These are phyloP conservation scores for Nothobranchius kuhntae DNA, from an alignment of 2,113 vertebrate genomes.

Conservation along the genomic window DNA sequence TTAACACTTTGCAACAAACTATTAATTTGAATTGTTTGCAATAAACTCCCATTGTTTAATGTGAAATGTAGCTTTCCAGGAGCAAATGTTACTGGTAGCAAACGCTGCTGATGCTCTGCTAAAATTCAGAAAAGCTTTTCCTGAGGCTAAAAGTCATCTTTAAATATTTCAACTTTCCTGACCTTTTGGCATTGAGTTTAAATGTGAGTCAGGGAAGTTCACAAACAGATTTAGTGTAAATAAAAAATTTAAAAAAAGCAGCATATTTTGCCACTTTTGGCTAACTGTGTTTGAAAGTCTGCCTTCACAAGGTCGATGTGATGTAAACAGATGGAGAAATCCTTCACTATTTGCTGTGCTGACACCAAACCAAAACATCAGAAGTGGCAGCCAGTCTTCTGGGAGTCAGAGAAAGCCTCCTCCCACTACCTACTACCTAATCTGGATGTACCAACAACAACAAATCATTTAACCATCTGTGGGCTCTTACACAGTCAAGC, in stretches of 20 bases:
- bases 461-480: conserved; percentile 57
- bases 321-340: conserved; percentile 42
- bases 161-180: not conserved
- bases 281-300: conserved; percentile 21
- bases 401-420: conserved; percentile 55
- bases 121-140: not conserved
- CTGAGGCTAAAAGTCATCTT: too few species aligned
- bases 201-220: not conserved
- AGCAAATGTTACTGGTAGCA: too few species aligned
- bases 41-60: not conserved
- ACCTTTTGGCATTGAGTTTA: too few species aligned
- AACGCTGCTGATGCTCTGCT: too few species aligned
- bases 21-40: not conserved
- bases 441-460: conserved; percentile 52
- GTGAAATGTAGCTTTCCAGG: too few species aligned
- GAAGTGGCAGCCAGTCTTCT: conserved; percentile 51
- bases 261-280: conserved; percentile 12
- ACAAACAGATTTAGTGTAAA: not conserved
- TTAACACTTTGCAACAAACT: not conserved
- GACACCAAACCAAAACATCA: conserved; percentile 52
- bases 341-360: conserved; percentile 27
- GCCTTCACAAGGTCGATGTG: conserved; percentile 34
- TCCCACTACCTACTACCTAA: conserved; percentile 50
- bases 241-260: conserved; percentile 1
- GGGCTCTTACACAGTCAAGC: conserved; percentile 12